These are phyloP conservation scores for Sminthopsis crassicaudata DNA, from an alignment of 2,113 vertebrate genomes.

Conservation along the genomic window DNA sequence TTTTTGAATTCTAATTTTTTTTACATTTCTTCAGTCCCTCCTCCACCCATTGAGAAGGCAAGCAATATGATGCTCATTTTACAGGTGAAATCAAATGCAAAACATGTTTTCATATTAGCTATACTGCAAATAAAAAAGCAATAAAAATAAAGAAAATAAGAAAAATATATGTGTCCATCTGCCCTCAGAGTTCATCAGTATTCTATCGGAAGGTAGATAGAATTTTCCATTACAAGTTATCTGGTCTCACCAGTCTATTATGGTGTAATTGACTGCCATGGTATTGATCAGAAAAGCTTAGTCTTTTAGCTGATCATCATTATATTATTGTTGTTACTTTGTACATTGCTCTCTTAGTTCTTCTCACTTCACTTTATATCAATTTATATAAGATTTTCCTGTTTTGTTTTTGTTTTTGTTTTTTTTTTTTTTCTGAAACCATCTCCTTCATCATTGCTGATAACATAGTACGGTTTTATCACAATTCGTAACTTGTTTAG, in stretches of 20 bases:
- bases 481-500: not conserved
- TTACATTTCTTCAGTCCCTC: not conserved
- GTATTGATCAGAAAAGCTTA: not conserved
- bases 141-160: not conserved
- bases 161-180: not conserved
- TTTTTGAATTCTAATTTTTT: not conserved
- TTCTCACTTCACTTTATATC: not conserved
- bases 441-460: too few relatives aligned
- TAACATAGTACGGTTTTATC: too few relatives aligned
- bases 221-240: not conserved
- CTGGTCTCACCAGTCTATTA: not conserved
- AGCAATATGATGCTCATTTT: not conserved
- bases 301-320: not conserved
- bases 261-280: not conserved
- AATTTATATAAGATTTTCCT: not conserved
- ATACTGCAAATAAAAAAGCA: not conserved
- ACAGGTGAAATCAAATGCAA: not conserved
- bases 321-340: not conserved
- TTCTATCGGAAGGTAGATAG: too few relatives aligned
- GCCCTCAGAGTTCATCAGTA: too few relatives aligned
- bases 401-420: not conserved
- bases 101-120: not conserved
- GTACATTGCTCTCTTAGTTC: not conserved
- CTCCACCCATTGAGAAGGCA: not conserved
- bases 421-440: not conserved